Evolutionary conservation across 2,113 vertebrate species (phyloP), one percentile per base, ranked within the genome.

Genomic region (Centrocercus urophasianus): DNA sequence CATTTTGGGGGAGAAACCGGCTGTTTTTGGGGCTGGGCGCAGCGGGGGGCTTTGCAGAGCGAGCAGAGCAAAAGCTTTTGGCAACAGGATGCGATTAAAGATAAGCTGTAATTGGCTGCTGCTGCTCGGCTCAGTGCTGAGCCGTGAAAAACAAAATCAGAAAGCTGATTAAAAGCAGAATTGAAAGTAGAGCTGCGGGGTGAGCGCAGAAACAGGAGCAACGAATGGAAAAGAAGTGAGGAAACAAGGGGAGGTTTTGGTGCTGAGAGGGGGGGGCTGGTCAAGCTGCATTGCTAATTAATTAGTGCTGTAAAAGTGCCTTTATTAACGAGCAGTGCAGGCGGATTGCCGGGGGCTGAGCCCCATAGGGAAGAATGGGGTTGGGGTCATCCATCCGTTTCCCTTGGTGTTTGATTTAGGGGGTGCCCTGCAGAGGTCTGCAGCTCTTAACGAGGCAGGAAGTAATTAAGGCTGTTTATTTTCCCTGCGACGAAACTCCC

Each of bases 211-310:
- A 14, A 13, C 0, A 20, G 27, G 47, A 13, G 9, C 6, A 6
- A 3, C 8, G 12, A 50, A 19, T 6, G 6, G 30, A 7, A 8
- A 6, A 43, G 50, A 11, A n/a, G 36, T 0, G 4, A 40, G 28
- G 52, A 54, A 54, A 17, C 10, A 54, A 54, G 54, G 16, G 30
- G 16, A 47, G 6, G 47, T 17, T 13, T 27, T 21, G 6, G 2
- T 43, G 4, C 6, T 27, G 16, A 17, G 47, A 27, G 38, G 27
- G 13, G 17, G 66, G 45, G 38, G 5, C 7, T 11, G 12, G 6
- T 2, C 16, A 3, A 52, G 32, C 25, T 17, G 43, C 17, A 6
- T 47, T 17, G n/a, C n/a, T 10, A 5, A 10, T 34, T 7, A 48
- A 30, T 24, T 8, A 12, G 36, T 40, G 10, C 61, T 25, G 18